phyloP scores from a whole-genome alignment of 2,113 vertebrate genomes.

The Agapornis roseicollis region DNA sequence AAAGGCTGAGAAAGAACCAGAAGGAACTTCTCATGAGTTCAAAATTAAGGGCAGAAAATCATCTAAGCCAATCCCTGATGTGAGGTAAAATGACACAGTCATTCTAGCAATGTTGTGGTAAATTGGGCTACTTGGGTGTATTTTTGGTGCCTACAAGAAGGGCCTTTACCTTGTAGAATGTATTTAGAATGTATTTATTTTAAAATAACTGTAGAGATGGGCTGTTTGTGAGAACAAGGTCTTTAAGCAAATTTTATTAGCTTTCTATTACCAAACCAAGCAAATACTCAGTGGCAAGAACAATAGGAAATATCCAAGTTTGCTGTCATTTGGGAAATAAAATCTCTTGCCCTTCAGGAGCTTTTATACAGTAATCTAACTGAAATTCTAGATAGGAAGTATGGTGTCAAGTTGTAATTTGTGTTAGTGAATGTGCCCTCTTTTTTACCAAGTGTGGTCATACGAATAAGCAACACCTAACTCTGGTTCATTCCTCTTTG shows the following conservation, averaged over 20 bases:
- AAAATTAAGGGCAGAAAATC: constrained; percentile 96
- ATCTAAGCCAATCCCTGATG: constrained; percentile 81
- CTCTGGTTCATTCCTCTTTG: neutral
- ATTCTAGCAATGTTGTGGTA: neutral
- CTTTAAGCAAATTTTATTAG: neutral
- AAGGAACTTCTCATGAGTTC: constrained; percentile 92
- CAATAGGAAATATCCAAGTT: neutral
- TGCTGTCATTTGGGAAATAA: neutral
- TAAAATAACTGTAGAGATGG: neutral
- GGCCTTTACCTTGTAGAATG: neutral
- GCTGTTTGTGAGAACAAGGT: neutral
- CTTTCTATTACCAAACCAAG: neutral
- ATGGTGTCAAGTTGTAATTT: neutral
- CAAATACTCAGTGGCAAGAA: neutral
- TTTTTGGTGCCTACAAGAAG: neutral
- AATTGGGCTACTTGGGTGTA: neutral
- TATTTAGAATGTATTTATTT: neutral
- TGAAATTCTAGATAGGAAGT: neutral
- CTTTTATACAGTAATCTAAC: neutral
- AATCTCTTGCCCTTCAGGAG: neutral
- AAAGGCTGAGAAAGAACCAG: constrained; percentile 83
- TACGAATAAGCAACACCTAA: neutral
- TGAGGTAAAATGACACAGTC: constrained; percentile 78
- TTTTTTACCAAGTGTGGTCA: neutral
- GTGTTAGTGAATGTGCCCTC: neutral